Percentiles rank a stretch among this genome's conserved stretches.
These are phyloP conservation scores for Pyrrhosoma nymphula DNA, from an alignment of 2,888 invertebrate species.

Conservation along the genomic window DNA sequence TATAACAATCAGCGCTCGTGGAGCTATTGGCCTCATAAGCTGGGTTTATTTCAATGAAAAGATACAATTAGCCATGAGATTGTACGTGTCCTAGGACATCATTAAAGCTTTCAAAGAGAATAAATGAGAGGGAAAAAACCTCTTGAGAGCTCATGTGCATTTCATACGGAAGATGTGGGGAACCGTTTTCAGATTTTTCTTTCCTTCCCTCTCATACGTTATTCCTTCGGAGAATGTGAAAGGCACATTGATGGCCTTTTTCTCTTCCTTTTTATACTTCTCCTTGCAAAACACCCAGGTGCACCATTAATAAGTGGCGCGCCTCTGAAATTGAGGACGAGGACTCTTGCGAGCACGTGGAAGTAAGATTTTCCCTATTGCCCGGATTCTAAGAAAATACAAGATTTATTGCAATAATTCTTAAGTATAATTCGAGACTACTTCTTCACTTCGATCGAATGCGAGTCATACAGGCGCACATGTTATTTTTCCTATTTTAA, in stretches of 20 bases:
- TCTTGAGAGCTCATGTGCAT: background rate
- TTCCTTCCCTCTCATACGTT: background rate
- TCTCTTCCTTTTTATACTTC: background rate
- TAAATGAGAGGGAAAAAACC: background rate
- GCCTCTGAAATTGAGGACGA: conserved; percentile 13
- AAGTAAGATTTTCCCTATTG: background rate
- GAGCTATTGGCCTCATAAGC: too few relatives aligned
- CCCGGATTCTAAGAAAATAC: background rate
- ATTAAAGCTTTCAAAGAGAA: background rate
- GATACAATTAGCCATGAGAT: background rate
- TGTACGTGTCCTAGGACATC: background rate
- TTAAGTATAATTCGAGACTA: background rate
- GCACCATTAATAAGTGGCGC: background rate
- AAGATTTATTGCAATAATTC: background rate
- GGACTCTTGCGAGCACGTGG: background rate
- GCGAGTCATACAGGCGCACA: background rate
- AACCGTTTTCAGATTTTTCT: background rate
- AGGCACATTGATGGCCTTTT: conserved; percentile 24
- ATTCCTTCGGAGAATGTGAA: background rate
- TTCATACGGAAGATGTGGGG: background rate
- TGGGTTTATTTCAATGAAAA: background rate
- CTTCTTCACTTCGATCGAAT: background rate
- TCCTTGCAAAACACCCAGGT: background rate
- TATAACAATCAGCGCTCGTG: too few relatives aligned
- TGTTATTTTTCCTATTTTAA: background rate